Conservation (phyloP, 1,140 invertebrate species). For the Heliconius nattereri region DNA sequence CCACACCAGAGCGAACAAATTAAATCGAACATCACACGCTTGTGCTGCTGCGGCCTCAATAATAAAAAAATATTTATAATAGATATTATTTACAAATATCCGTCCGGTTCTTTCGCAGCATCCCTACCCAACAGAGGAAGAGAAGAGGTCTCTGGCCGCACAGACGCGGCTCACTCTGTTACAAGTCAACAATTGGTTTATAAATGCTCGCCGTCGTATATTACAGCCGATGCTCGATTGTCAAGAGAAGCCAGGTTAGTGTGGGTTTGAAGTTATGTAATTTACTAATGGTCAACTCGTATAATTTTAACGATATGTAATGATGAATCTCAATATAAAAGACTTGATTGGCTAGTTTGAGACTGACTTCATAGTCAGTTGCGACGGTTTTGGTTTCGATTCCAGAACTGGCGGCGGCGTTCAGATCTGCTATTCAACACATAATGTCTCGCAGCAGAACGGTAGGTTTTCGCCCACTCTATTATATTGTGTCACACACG, state of each 20-base stretch:
- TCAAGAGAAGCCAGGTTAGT: conserved; percentile 67
- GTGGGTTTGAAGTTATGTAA: neutral
- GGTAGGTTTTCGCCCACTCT: too few species aligned
- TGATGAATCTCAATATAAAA: too few species aligned
- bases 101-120: conserved; percentile 82
- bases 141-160: conserved; percentile 92
- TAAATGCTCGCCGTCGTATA: conserved; percentile 95
- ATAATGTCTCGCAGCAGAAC: too few species aligned
- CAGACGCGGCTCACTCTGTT: conserved; percentile 93
- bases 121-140: conserved; percentile 96
- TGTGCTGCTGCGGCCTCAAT: too few species aligned
- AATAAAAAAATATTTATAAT: too few species aligned
- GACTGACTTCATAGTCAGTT: too few species aligned
- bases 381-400: too few species aligned
- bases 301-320: neutral
- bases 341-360: too few species aligned
- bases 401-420: too few species aligned
- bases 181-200: conserved; percentile 94
- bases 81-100: neutral
- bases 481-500: too few species aligned
- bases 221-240: conserved; percentile 95
- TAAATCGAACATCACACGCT: neutral
- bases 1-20: neutral
- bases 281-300: neutral
- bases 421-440: too few species aligned